These are phyloP conservation scores for Uloborus plumipes DNA, from an alignment of 2,888 invertebrate genomes.

Conservation along the genomic window DNA sequence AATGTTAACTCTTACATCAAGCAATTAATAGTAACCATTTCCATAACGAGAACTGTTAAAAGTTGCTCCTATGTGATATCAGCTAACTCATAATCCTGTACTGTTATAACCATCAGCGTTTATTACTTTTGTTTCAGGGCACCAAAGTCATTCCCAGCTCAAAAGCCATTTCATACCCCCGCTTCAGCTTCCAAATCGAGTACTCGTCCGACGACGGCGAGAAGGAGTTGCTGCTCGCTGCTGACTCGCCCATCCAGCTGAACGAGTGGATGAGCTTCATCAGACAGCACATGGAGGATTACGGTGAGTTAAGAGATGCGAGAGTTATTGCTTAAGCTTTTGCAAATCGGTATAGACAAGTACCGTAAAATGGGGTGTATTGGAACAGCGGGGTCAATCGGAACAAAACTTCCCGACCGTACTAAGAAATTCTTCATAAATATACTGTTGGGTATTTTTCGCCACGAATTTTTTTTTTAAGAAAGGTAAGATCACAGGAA, in stretches of 20 bases:
- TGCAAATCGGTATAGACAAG: background rate
- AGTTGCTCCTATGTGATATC: too few species aligned
- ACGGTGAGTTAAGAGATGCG: conserved; percentile 69
- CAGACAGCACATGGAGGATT: conserved; percentile 75
- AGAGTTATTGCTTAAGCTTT: background rate
- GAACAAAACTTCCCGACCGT: too few species aligned
- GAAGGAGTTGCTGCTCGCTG: conserved; percentile 43
- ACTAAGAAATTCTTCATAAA: too few species aligned
- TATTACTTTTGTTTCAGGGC: conserved; percentile 23
- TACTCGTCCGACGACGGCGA: conserved; percentile 24
- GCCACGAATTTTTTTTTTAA: too few species aligned
- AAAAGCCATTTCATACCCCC: conserved; percentile 50
- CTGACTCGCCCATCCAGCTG: conserved; percentile 69
- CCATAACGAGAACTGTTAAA: too few species aligned
- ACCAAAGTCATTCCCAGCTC: conserved; percentile 53
- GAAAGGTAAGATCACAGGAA: too few species aligned
- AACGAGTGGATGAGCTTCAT: conserved; percentile 75
- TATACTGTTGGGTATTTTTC: too few species aligned
- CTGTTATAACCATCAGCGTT: background rate
- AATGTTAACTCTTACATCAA: too few species aligned
- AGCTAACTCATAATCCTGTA: too few species aligned
- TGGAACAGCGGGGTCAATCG: too few species aligned
- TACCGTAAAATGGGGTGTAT: too few species aligned
- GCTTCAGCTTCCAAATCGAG: conserved; percentile 58
- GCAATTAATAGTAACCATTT: too few species aligned